phyloP scores from a whole-genome alignment of 2,113 vertebrate species.

The Barbus barbus region DNA sequence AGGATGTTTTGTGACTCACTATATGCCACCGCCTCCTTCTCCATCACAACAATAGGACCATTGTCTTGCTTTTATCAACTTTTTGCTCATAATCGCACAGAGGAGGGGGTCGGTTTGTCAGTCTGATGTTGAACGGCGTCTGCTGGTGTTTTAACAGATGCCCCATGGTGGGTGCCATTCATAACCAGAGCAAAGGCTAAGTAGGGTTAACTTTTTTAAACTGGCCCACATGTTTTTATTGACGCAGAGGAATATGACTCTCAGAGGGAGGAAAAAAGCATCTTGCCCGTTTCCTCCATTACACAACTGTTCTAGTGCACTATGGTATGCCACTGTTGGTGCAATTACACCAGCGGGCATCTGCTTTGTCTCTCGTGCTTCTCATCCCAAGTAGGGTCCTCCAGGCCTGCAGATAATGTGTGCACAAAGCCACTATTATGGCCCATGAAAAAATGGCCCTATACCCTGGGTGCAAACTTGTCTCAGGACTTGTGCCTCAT shows the following conservation, averaged over 20 bases:
- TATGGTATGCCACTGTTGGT: conserved; percentile 39
- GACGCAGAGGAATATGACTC: background rate
- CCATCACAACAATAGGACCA: conserved; percentile 58
- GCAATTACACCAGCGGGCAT: conserved; percentile 61
- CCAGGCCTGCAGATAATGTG: conserved; percentile 65
- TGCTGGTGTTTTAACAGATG: conserved; percentile 19
- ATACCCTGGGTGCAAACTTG: conserved; percentile 59
- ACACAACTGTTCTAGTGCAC: conserved; percentile 22
- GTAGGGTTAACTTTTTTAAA: background rate
- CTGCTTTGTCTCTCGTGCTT: conserved; percentile 67
- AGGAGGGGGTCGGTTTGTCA: background rate
- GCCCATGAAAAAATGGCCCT: conserved; percentile 58
- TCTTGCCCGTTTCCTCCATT: conserved; percentile 16
- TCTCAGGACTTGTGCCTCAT: conserved; percentile 60
- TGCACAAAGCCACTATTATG: conserved; percentile 72
- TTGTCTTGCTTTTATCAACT: conserved; percentile 60
- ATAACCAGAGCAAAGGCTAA: background rate
- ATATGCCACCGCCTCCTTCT: conserved; percentile 45
- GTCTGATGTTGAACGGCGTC: background rate
- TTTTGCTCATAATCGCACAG: conserved; percentile 26
- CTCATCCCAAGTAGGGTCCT: conserved; percentile 69
- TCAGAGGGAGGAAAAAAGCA: background rate
- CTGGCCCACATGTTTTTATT: background rate
- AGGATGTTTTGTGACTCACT: conserved; percentile 43
- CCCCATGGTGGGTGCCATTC: background rate